Evolutionary conservation across 2,888 invertebrate species (phyloP).

Genomic region (Rosalia funebris): DNA sequence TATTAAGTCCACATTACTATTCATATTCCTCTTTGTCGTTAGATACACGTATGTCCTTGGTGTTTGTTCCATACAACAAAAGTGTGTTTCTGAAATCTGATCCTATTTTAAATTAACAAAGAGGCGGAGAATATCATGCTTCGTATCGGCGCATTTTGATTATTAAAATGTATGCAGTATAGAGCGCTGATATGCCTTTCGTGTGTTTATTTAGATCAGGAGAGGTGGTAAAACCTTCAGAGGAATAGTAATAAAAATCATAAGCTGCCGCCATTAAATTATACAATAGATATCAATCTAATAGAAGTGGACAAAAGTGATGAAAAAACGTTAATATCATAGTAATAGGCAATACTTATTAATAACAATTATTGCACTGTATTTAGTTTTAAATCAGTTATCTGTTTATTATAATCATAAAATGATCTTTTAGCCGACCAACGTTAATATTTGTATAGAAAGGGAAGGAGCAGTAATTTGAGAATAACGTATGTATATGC

Average conservation of each 20-base stretch:
- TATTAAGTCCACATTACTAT: constrained; percentile 9
- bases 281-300: too few species aligned
- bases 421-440: too few species aligned
- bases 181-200: background rate
- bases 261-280: too few species aligned
- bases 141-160: constrained; percentile 4
- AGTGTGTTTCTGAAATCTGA: constrained; percentile 10
- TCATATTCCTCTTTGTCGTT: constrained; percentile 11
- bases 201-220: background rate
- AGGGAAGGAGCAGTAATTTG: too few species aligned
- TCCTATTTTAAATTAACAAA: constrained; percentile 8
- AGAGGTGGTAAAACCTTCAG: too few species aligned
- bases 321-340: too few species aligned
- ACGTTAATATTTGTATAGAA: too few species aligned
- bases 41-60: constrained; percentile 12
- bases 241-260: too few species aligned
- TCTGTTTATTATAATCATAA: too few species aligned
- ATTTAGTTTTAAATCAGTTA: background rate
- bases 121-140: constrained; percentile 10
- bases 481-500: too few species aligned
- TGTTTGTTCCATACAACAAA: constrained; percentile 10
- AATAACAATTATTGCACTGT: background rate
- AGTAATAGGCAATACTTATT: too few species aligned
- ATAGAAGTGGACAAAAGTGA: too few species aligned
- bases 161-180: background rate